These are phyloP conservation scores for Riparia riparia DNA, from an alignment of 2,113 vertebrate species.

Conservation along the genomic window DNA sequence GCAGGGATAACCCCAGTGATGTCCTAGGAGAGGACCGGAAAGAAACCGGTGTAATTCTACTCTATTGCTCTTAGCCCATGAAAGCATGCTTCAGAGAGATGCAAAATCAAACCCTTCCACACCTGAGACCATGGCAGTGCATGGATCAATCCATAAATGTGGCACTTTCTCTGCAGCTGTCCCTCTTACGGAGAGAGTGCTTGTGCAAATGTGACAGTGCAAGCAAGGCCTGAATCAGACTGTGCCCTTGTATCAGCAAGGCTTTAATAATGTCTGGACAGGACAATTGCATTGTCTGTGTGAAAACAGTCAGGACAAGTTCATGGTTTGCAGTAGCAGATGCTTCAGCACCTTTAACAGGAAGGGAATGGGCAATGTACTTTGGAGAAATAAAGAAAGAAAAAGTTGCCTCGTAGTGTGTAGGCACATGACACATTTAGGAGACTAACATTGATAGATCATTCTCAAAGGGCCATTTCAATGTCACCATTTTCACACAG, in stretches of 20 bases:
- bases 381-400: not conserved
- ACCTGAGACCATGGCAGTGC: not conserved
- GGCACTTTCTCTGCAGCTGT: not conserved
- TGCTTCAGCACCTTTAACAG: not conserved
- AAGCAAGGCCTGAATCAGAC: not conserved
- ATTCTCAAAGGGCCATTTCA: not conserved
- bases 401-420: not conserved
- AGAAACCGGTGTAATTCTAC: not conserved
- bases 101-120: not conserved
- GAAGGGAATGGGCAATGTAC: not conserved
- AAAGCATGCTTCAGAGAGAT: not conserved
- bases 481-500: not conserved
- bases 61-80: not conserved
- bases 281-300: not conserved
- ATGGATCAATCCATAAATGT: not conserved
- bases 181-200: not conserved
- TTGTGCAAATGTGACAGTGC: not conserved
- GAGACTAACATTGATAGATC: not conserved
- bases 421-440: not conserved
- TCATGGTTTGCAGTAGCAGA: not conserved
- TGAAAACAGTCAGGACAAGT: not conserved
- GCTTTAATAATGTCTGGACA: not conserved
- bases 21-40: not conserved
- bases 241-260: not conserved
- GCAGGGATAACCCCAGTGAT: not conserved